phyloP scores from a whole-genome alignment of 2,797 vertebrate genomes.

The Halcyon chelicuti region DNA sequence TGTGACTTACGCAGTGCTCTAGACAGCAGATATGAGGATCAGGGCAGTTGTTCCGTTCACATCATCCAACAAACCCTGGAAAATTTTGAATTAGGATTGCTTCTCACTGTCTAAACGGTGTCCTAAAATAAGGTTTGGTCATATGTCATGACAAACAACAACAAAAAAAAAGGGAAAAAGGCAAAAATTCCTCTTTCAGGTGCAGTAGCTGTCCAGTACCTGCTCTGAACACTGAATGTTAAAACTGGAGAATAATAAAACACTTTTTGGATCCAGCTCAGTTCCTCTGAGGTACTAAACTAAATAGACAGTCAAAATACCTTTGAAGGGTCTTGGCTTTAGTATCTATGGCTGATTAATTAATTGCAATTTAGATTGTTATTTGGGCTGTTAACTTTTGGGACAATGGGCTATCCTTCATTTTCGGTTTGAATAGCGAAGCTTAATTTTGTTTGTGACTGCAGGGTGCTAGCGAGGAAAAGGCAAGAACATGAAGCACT shows the following conservation, averaged over 20 bases:
- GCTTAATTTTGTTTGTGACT: neutral
- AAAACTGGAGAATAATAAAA: neutral
- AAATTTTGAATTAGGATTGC: neutral
- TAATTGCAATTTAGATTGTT: neutral
- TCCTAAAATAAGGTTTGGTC: neutral
- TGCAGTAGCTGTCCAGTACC: neutral
- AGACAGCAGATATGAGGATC: neutral
- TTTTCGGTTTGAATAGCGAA: neutral
- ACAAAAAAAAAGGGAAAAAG: rapidly evolving
- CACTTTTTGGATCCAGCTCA: neutral
- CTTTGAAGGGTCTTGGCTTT: neutral
- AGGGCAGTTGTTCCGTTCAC: neutral
- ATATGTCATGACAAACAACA: rapidly evolving
- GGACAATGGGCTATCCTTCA: neutral
- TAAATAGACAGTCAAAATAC: neutral
- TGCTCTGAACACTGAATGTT: neutral
- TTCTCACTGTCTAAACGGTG: neutral
- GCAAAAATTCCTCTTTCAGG: neutral
- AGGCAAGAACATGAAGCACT: neutral
- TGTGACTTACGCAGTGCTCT: rapidly evolving
- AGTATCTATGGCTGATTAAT: neutral
- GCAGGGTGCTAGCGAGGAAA: neutral
- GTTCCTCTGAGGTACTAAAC: neutral
- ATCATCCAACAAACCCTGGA: neutral
- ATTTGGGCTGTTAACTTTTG: neutral